Percentiles rank a stretch among this genome's conserved stretches.
phyloP scores from a whole-genome alignment of 2,797 vertebrate genomes.

The Neopelma chrysocephalum region DNA sequence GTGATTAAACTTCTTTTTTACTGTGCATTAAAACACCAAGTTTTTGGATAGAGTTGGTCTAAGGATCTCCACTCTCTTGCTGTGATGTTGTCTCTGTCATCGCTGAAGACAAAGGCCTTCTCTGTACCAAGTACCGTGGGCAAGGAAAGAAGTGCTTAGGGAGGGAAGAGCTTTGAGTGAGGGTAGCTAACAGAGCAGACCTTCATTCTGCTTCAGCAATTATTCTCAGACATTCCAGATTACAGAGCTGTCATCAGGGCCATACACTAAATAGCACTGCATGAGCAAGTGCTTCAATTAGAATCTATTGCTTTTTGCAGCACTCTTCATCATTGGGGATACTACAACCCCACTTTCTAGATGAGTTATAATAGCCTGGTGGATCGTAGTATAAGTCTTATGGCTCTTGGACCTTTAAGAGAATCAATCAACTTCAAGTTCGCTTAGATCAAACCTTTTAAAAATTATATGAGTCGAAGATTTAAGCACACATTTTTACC shows the following conservation, averaged over 20 bases:
- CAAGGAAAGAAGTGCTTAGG: background rate
- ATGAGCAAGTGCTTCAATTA: background rate
- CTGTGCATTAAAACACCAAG: background rate
- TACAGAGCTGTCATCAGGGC: background rate
- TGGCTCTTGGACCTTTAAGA: background rate
- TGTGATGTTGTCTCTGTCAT: background rate
- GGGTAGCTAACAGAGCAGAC: background rate
- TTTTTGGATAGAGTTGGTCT: background rate
- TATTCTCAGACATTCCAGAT: background rate
- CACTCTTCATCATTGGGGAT: background rate
- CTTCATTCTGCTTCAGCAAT: background rate
- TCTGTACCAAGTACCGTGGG: background rate
- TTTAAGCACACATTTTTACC: background rate
- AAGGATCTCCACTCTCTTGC: background rate
- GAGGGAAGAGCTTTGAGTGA: background rate
- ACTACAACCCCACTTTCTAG: background rate
- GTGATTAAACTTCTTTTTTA: background rate
- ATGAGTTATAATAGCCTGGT: background rate
- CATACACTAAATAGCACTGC: background rate
- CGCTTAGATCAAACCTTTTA: background rate
- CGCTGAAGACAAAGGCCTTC: background rate
- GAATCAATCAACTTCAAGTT: background rate
- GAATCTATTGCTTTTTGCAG: background rate
- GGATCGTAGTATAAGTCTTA: background rate
- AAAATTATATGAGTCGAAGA: background rate